Conservation (phyloP, 2,888 invertebrate genomes). For the Pseudococcus jackbeardsleyi region DNA sequence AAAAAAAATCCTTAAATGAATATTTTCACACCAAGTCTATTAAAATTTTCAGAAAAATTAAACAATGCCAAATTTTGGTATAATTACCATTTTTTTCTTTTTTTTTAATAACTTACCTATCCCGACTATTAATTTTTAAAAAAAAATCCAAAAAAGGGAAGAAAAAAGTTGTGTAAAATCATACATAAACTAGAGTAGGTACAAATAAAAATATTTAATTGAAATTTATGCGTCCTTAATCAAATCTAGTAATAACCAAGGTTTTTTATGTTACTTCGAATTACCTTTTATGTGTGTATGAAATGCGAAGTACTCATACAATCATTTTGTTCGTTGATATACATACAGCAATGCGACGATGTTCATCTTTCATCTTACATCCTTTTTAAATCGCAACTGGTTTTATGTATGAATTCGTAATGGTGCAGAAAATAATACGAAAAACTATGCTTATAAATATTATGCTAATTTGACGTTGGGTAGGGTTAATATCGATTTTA, state of each 20-base stretch:
- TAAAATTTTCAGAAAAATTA: background rate
- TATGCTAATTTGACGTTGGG: background rate
- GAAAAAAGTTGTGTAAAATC: background rate
- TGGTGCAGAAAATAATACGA: background rate
- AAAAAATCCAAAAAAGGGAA: background rate
- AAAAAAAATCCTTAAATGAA: too few species aligned
- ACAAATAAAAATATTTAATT: conserved; percentile 36
- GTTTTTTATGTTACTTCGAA: conserved; percentile 20
- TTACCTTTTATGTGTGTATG: conserved; percentile 29
- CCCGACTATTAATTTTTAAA: background rate
- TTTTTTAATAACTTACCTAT: too few species aligned
- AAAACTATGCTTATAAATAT: background rate
- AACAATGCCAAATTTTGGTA: too few species aligned
- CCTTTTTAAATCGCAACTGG: conserved; percentile 31
- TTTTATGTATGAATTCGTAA: background rate
- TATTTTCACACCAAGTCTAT: too few species aligned
- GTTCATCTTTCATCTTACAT: conserved; percentile 17
- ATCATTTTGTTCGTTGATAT: conserved; percentile 37
- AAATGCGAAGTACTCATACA: background rate
- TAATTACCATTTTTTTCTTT: too few species aligned
- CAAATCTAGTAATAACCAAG: conserved; percentile 51
- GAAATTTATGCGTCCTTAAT: conserved; percentile 52
- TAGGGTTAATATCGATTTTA: conserved; percentile 7
- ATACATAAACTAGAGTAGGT: background rate
- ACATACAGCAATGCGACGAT: conserved; percentile 1